Conservation (phyloP, 2,888 invertebrate species). For the Poecilobothrus nobilitatus region DNA sequence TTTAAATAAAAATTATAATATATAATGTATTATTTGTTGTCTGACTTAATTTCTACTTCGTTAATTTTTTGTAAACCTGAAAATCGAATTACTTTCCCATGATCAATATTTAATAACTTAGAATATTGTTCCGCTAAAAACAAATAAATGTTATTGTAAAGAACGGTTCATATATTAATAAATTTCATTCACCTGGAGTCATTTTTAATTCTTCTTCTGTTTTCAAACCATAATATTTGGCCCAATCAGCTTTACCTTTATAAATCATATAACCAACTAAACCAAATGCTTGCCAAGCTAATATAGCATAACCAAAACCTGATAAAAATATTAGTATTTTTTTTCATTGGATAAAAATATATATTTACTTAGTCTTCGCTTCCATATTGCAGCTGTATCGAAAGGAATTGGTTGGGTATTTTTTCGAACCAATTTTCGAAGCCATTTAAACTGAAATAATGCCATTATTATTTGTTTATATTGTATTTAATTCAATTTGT, state of each 20-base stretch:
- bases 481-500: too few species aligned
- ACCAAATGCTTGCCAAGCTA: slow-evolving; percentile 66
- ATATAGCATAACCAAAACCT: slow-evolving; percentile 50
- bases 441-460: slow-evolving; percentile 46
- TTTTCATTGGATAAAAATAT: too few species aligned
- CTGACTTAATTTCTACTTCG: slow-evolving; percentile 30
- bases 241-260: slow-evolving; percentile 59
- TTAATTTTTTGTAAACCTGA: slow-evolving; percentile 34
- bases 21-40: slow-evolving; percentile 23
- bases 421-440: slow-evolving; percentile 46
- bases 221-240: slow-evolving; percentile 55
- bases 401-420: slow-evolving; percentile 47
- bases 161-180: background rate
- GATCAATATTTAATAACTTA: slow-evolving; percentile 33
- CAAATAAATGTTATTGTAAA: too few species aligned
- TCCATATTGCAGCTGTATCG: slow-evolving; percentile 52
- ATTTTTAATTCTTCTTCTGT: slow-evolving; percentile 50
- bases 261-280: slow-evolving; percentile 52
- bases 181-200: slow-evolving; percentile 50
- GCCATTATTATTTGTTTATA: slow-evolving; percentile 29
- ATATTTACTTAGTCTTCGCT: slow-evolving; percentile 48
- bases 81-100: slow-evolving; percentile 38
- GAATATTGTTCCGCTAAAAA: slow-evolving; percentile 34
- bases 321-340: background rate
- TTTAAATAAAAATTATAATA: background rate